A percentile compares a stretch with the other conserved stretches of the same genome.
Evolutionary conservation across 2,113 vertebrate genomes (phyloP).

Genomic region (Ptilonorhynchus violaceus): DNA sequence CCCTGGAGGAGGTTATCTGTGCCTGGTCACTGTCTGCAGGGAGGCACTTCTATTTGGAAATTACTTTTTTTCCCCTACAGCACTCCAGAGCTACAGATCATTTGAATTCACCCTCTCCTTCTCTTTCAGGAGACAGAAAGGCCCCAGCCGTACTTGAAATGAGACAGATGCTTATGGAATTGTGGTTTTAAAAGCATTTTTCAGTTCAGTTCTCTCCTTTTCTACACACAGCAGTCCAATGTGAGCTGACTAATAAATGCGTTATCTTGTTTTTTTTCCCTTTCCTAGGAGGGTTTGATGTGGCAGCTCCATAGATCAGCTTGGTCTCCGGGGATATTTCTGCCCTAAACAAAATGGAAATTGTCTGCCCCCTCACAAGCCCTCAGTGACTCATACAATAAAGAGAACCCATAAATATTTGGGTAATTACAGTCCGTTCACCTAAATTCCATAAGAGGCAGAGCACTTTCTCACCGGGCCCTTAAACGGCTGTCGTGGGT

Average conservation of each 20-base stretch:
- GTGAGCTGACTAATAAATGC: slow-evolving; percentile 68
- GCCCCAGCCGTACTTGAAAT: slow-evolving; percentile 58
- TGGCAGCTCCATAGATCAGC: slow-evolving; percentile 63
- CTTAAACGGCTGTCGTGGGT: neutral
- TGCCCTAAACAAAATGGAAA: slow-evolving; percentile 65
- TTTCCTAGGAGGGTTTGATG: slow-evolving; percentile 55
- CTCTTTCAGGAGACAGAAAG: slow-evolving; percentile 54
- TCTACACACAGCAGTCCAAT: slow-evolving; percentile 45
- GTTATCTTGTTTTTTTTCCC: slow-evolving; percentile 18
- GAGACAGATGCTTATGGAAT: slow-evolving; percentile 66
- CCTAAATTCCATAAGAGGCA: slow-evolving; percentile 43
- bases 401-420: slow-evolving; percentile 62
- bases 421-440: slow-evolving; percentile 55
- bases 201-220: slow-evolving; percentile 63
- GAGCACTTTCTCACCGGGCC: neutral
- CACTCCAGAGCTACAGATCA: slow-evolving; percentile 42
- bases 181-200: slow-evolving; percentile 64
- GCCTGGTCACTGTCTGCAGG: slow-evolving; percentile 12
- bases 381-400: slow-evolving; percentile 60
- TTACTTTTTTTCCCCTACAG: slow-evolving; percentile 18
- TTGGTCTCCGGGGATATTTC: slow-evolving; percentile 45
- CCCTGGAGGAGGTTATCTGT: slow-evolving; percentile 7
- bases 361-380: slow-evolving; percentile 61
- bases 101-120: slow-evolving; percentile 58
- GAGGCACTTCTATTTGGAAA: slow-evolving; percentile 14